phyloP scores from a whole-genome alignment of 2,797 vertebrate species.

The Gastrophryne carolinensis region DNA sequence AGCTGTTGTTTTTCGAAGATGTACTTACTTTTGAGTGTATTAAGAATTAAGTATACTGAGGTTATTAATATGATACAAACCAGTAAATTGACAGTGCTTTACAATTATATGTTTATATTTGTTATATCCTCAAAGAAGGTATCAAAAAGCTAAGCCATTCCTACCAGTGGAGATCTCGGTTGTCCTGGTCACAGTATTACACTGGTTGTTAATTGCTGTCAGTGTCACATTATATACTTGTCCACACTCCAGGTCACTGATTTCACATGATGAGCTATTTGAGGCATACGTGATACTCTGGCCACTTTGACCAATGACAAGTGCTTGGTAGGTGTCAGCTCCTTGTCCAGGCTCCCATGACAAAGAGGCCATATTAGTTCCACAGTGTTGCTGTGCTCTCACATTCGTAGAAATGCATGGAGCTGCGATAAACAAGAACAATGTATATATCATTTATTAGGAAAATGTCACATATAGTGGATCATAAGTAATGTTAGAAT shows the following conservation, averaged over 20 bases:
- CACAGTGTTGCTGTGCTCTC: not conserved
- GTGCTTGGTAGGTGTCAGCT: conserved; percentile 47
- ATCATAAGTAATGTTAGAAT: too few species aligned
- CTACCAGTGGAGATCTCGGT: conserved; percentile 69
- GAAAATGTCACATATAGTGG: too few species aligned
- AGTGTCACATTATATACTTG: conserved; percentile 68
- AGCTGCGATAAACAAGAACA: not conserved
- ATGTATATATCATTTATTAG: too few species aligned
- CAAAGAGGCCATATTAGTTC: not conserved
- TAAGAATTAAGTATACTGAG: too few species aligned
- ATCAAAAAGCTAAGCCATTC: too few species aligned
- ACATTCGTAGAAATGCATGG: conserved; percentile 22
- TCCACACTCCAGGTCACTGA: conserved; percentile 67
- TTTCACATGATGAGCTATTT: conserved; percentile 60
- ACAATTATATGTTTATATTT: too few species aligned
- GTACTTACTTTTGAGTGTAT: too few species aligned
- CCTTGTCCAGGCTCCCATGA: conserved; percentile 18
- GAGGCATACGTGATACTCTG: conserved; percentile 59
- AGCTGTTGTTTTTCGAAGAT: too few species aligned
- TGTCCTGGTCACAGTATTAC: conserved; percentile 61
- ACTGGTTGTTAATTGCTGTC: conserved; percentile 60
- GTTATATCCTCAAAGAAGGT: too few species aligned
- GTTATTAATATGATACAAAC: too few species aligned
- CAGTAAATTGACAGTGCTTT: too few species aligned
- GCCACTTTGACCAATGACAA: conserved; percentile 65